Evolutionary conservation across 2,888 invertebrate species (phyloP).

Genomic region (Aporophyla nigra): DNA sequence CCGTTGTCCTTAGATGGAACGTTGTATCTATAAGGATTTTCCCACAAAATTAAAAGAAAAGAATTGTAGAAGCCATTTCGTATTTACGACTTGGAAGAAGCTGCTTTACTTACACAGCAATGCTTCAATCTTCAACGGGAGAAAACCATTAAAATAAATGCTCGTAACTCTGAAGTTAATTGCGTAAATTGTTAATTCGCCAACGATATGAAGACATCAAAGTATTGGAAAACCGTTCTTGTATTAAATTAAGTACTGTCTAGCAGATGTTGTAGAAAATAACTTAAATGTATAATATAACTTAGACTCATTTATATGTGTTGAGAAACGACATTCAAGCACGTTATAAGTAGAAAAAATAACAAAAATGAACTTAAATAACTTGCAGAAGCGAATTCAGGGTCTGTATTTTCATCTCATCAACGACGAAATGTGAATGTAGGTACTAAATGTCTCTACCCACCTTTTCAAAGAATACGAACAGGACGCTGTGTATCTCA

Average conservation of each 20-base stretch:
- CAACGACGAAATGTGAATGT: background rate
- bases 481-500: background rate
- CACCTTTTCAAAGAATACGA: background rate
- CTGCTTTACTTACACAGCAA: background rate
- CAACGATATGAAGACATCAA: constrained; percentile 63
- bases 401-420: background rate
- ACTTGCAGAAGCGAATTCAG: background rate
- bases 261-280: constrained; percentile 61
- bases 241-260: constrained; percentile 71
- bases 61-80: background rate
- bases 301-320: background rate
- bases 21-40: background rate
- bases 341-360: background rate
- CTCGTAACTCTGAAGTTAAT: constrained; percentile 44
- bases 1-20: background rate
- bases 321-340: background rate
- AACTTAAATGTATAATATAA: constrained; percentile 10
- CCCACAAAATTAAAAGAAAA: background rate
- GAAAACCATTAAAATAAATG: constrained; percentile 22
- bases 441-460: background rate
- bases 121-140: constrained; percentile 12
- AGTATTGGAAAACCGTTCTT: constrained; percentile 73
- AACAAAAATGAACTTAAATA: background rate
- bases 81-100: constrained; percentile 8
- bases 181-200: constrained; percentile 60